A percentile compares a stretch with the other conserved stretches of the same genome.
Conservation (phyloP, 2,113 vertebrate species). For the Anseranas semipalmata region DNA sequence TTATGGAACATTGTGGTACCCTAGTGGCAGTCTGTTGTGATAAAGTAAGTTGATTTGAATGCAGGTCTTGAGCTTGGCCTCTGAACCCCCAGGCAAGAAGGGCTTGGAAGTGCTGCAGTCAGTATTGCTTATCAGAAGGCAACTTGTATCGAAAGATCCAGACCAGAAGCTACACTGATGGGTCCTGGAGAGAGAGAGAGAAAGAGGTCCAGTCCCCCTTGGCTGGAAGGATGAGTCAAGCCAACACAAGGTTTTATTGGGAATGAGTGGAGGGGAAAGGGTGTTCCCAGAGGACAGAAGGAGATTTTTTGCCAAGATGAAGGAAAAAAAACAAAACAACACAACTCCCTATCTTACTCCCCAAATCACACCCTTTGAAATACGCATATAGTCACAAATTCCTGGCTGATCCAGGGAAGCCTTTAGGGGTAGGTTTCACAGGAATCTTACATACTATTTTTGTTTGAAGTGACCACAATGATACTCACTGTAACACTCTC, state of each 20-base stretch:
- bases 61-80: constrained; percentile 74
- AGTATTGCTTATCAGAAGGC: constrained; percentile 75
- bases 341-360: background rate
- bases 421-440: background rate
- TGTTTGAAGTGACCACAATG: background rate
- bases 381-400: background rate
- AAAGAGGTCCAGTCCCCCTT: constrained; percentile 63
- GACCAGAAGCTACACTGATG: constrained; percentile 70
- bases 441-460: background rate
- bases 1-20: constrained; percentile 62
- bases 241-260: constrained; percentile 15
- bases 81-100: constrained; percentile 73
- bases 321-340: background rate
- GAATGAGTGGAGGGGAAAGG: constrained; percentile 15
- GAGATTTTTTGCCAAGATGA: background rate
- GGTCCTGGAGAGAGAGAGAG: constrained; percentile 70
- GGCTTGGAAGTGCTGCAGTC: constrained; percentile 73
- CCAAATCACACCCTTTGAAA: background rate
- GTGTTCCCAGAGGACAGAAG: constrained; percentile 14
- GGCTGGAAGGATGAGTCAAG: constrained; percentile 64
- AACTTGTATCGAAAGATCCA: constrained; percentile 72
- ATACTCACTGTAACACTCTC: constrained; percentile 85
- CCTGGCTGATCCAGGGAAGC: background rate
- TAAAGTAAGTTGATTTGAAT: constrained; percentile 65
- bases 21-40: constrained; percentile 71